Percentiles rank a stretch among this genome's conserved stretches.
Conservation (phyloP, 1,140 invertebrate genomes). For the Tetramorium simillimum region DNA sequence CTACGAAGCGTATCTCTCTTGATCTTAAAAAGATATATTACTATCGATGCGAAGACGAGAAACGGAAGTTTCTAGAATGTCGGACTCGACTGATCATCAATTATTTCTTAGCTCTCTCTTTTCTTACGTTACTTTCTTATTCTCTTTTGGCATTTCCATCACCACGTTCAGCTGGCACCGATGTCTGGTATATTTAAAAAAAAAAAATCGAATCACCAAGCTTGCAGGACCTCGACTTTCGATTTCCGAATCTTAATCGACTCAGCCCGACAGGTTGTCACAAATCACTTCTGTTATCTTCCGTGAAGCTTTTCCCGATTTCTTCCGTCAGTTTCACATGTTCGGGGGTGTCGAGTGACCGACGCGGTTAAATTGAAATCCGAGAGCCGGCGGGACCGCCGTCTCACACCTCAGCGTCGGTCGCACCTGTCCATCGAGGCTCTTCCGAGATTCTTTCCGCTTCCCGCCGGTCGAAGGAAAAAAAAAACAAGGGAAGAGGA, state of each 20-base stretch:
- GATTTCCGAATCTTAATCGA: neutral
- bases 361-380: slow-evolving; percentile 37
- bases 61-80: neutral
- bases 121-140: neutral
- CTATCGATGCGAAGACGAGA: neutral
- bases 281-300: slow-evolving; percentile 22
- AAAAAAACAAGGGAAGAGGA: slow-evolving; percentile 24
- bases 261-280: neutral
- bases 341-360: neutral
- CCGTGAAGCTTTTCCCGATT: neutral
- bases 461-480: neutral
- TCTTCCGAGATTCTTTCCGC: slow-evolving; percentile 30
- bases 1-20: neutral
- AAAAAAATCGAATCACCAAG: neutral
- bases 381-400: neutral
- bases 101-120: neutral
- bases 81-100: neutral
- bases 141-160: neutral
- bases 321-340: neutral
- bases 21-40: neutral
- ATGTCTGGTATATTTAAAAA: neutral
- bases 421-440: neutral
- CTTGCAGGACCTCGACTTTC: neutral
- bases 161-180: neutral
- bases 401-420: neutral